Conservation (phyloP, 2,888 invertebrate species). For the Troglohyphantes excavatus region DNA sequence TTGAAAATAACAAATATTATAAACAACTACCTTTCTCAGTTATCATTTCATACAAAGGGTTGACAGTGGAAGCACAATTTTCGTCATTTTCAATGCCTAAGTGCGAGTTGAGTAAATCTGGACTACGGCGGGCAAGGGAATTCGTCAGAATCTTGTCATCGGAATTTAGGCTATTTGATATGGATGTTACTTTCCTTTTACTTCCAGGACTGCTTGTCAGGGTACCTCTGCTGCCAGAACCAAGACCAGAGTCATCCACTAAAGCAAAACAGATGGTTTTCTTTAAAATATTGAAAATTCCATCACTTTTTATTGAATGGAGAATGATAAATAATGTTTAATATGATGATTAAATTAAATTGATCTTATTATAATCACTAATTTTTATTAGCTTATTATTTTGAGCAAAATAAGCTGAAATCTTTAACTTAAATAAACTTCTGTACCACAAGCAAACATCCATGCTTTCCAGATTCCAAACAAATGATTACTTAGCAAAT, state of each 20-base stretch:
- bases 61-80: conserved; percentile 60
- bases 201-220: conserved; percentile 60
- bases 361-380: too few relatives aligned
- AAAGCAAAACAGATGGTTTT: not conserved
- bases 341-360: too few relatives aligned
- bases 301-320: too few relatives aligned
- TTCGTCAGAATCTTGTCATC: conserved; percentile 35
- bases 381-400: too few relatives aligned
- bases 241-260: conserved; percentile 52
- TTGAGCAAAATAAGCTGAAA: too few relatives aligned
- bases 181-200: conserved; percentile 45
- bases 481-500: too few relatives aligned
- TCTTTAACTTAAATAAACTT: too few relatives aligned
- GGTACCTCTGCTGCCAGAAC: conserved; percentile 34
- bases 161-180: conserved; percentile 39
- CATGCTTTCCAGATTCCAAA: too few relatives aligned
- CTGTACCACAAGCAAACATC: too few relatives aligned
- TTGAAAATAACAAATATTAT: too few relatives aligned
- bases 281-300: too few relatives aligned
- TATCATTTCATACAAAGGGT: conserved; percentile 78
- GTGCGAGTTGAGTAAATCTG: conserved; percentile 58
- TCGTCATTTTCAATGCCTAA: conserved; percentile 54
- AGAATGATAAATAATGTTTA: too few relatives aligned
- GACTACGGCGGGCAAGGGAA: conserved; percentile 58
- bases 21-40: conserved; percentile 76